A percentile compares a stretch with the other conserved stretches of the same genome.
These are phyloP conservation scores for Oxytorus armatus DNA, from an alignment of 2,888 invertebrate genomes.

Conservation along the genomic window DNA sequence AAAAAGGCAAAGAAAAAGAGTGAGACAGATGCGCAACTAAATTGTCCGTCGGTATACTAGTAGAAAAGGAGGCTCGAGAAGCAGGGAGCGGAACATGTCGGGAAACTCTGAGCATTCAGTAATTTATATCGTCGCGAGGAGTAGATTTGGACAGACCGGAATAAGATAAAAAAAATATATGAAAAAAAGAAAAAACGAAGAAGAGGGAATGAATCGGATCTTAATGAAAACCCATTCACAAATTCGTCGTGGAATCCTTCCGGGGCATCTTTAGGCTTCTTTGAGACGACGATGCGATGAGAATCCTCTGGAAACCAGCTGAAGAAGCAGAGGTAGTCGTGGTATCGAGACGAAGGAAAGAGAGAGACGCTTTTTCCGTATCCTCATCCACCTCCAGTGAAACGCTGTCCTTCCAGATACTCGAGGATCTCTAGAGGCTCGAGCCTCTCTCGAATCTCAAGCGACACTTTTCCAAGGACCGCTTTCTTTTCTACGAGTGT, in stretches of 20 bases:
- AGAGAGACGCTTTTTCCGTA: constrained; percentile 47
- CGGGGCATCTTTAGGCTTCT: constrained; percentile 59
- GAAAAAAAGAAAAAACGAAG: constrained; percentile 66
- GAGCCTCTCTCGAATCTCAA: constrained; percentile 66
- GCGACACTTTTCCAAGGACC: constrained; percentile 63
- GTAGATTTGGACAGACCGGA: constrained; percentile 47
- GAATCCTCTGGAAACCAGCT: constrained; percentile 52
- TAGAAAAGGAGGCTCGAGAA: constrained; percentile 66
- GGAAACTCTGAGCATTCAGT: constrained; percentile 69
- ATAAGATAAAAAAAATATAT: constrained; percentile 44
- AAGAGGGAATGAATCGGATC: constrained; percentile 77
- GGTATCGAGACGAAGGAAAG: constrained; percentile 43
- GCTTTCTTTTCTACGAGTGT: constrained; percentile 63
- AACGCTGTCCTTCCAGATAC: constrained; percentile 61
- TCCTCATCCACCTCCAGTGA: constrained; percentile 63
- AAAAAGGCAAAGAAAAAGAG: constrained; percentile 51
- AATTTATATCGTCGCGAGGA: constrained; percentile 73
- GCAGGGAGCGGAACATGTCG: constrained; percentile 36
- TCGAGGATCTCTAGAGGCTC: constrained; percentile 64
- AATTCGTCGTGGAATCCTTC: constrained; percentile 67
- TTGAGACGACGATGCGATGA: constrained; percentile 55
- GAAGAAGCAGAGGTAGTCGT: constrained; percentile 29
- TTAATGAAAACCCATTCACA: constrained; percentile 80
- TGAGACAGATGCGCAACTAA: constrained; percentile 73
- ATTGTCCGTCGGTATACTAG: constrained; percentile 77